Evolutionary conservation across 2,888 invertebrate genomes (phyloP).

Genomic region (Capitulum mitella): DNA sequence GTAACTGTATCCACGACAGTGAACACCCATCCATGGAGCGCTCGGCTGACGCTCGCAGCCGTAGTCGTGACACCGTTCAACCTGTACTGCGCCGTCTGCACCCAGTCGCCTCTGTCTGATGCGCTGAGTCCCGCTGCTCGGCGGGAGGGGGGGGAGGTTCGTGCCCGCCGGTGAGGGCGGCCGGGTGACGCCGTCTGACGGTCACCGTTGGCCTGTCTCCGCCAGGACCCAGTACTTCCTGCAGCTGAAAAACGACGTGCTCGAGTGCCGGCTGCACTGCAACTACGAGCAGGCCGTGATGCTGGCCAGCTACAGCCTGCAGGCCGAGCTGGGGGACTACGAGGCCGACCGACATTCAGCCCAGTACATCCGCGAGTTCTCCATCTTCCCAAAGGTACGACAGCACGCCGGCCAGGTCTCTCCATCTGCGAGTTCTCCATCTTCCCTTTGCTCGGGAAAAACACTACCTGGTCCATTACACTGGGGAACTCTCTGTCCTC

Average conservation of each 20-base stretch:
- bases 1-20: too few relatives aligned
- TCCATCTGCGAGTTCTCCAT: neutral
- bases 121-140: too few relatives aligned
- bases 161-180: neutral
- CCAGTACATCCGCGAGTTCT: slow-evolving; percentile 83
- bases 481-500: too few relatives aligned
- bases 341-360: slow-evolving; percentile 80
- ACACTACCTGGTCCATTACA: too few relatives aligned
- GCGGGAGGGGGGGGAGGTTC: slow-evolving; percentile 54
- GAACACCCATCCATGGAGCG: too few relatives aligned
- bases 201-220: neutral
- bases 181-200: neutral
- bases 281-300: slow-evolving; percentile 84
- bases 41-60: too few relatives aligned
- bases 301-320: slow-evolving; percentile 86
- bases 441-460: neutral
- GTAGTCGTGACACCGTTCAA: too few relatives aligned
- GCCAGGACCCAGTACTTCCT: slow-evolving; percentile 84
- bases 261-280: slow-evolving; percentile 84
- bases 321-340: slow-evolving; percentile 87
- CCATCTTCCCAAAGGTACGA: slow-evolving; percentile 81
- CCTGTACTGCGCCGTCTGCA: too few relatives aligned
- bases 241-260: slow-evolving; percentile 87
- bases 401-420: slow-evolving; percentile 46
- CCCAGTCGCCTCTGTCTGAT: too few relatives aligned